These are phyloP conservation scores for Vireo griseus DNA, from an alignment of 2,797 vertebrate species.

Conservation along the genomic window DNA sequence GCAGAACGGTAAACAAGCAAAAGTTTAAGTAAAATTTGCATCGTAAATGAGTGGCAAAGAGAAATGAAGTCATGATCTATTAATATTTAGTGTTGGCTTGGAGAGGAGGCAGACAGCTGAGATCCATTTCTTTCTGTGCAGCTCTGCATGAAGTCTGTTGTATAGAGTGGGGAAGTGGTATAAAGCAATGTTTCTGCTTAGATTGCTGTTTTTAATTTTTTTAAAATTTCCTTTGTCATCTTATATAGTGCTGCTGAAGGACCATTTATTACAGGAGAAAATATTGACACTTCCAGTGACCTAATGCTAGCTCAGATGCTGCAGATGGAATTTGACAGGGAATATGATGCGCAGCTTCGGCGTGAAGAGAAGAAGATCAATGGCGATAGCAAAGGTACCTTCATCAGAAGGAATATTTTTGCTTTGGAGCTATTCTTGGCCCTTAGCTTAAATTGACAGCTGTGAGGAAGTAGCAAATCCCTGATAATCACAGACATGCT, in stretches of 20 bases:
- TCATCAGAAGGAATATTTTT: background rate
- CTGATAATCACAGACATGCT: background rate
- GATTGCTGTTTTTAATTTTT: background rate
- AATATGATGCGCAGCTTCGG: conserved; percentile 90
- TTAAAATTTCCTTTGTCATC: background rate
- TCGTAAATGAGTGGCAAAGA: background rate
- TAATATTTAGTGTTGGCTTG: background rate
- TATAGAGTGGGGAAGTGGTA: background rate
- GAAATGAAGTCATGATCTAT: background rate
- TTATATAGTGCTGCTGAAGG: conserved; percentile 72
- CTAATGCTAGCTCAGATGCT: conserved; percentile 95
- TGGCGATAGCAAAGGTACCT: conserved; percentile 93
- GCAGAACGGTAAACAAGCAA: background rate
- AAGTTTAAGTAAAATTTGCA: background rate
- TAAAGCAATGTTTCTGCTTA: background rate
- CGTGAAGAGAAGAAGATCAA: conserved; percentile 95
- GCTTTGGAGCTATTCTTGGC: background rate
- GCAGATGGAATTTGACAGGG: conserved; percentile 95
- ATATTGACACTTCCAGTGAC: conserved; percentile 86
- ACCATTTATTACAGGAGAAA: conserved; percentile 75
- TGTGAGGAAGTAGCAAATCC: background rate
- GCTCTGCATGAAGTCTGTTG: background rate
- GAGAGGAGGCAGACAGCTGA: background rate
- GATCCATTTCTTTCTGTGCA: background rate
- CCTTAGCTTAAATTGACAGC: background rate